Evolutionary conservation across 1,140 invertebrate genomes (phyloP), one percentile per base, ranked within the genome.

Genomic region (Dendrolimus punctatus): DNA sequence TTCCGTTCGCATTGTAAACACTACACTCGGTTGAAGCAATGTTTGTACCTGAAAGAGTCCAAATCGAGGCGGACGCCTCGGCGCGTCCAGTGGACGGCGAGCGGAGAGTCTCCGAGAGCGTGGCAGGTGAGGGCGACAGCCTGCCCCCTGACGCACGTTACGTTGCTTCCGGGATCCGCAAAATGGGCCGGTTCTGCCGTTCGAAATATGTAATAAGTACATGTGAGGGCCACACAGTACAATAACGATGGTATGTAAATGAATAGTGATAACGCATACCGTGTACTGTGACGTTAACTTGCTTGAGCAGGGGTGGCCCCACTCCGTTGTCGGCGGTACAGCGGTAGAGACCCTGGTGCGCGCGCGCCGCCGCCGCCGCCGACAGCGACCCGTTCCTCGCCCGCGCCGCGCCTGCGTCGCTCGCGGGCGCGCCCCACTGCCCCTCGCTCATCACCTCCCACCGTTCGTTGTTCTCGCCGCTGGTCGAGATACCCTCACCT

Each of bases 321-420:
- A 96, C 93, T 9, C 91, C 91, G 77, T 96, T 96, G 65, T 91
- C 92, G 0, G 93, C 93, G 39, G 91, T 88, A 72, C 95, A 96
- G 23, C 94, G 88, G 80, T 95, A 96, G 64, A 91, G 88, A 4
- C 94, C 94, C 65, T 90, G 90, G 62, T 92, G 90, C 52, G 87
- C 80, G 10, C 90, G 88, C 43, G 89, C 83, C 2, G 91, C 91
- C 4, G 88, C 84, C 8, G 89, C 87, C 8, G 92, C 90, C 64
- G 89, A 80, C 9, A 93, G 68, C 8, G 90, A 90, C n/a, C 91
- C 91, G 73, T 92, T 92, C 37, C 8, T 47, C 53, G 49, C 62
- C 37, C 45, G 45, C 55, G 57, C 84, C 84, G 42, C 88, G 84
- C 49, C 46, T 23, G 41, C 42, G 40, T 46, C 10, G 51, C 51